These are phyloP conservation scores for Muntiacus muntjak DNA, from an alignment of 2,113 vertebrate species.

Conservation along the genomic window DNA sequence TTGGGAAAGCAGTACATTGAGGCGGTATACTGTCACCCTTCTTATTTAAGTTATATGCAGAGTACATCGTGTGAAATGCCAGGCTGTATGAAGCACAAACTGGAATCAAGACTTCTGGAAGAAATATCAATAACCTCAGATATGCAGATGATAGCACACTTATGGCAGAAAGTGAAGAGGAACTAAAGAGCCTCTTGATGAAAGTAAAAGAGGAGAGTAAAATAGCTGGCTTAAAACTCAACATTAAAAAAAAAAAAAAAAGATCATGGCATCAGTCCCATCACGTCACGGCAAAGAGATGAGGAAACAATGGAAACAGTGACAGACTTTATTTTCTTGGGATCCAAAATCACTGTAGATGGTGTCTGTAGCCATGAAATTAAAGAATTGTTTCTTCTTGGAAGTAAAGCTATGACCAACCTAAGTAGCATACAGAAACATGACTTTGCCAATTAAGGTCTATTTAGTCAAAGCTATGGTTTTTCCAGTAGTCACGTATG, in stretches of 20 bases:
- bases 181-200: background rate
- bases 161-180: background rate
- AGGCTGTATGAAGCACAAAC: background rate
- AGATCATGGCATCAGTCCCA: background rate
- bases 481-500: background rate
- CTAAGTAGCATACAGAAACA: background rate
- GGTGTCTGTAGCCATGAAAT: background rate
- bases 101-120: background rate
- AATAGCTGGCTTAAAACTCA: background rate
- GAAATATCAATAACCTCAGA: background rate
- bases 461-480: background rate
- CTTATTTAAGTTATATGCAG: background rate
- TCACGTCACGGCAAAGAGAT: background rate
- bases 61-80: background rate
- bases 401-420: background rate
- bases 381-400: background rate
- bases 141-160: background rate
- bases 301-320: background rate
- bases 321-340: background rate
- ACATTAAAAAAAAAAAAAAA: background rate
- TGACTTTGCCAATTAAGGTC: background rate
- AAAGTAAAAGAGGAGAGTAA: background rate
- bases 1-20: background rate
- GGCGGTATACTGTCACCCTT: background rate
- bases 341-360: background rate